These are phyloP conservation scores for Monarcha castaneiventris DNA, from an alignment of 2,113 vertebrate genomes.

Conservation along the genomic window DNA sequence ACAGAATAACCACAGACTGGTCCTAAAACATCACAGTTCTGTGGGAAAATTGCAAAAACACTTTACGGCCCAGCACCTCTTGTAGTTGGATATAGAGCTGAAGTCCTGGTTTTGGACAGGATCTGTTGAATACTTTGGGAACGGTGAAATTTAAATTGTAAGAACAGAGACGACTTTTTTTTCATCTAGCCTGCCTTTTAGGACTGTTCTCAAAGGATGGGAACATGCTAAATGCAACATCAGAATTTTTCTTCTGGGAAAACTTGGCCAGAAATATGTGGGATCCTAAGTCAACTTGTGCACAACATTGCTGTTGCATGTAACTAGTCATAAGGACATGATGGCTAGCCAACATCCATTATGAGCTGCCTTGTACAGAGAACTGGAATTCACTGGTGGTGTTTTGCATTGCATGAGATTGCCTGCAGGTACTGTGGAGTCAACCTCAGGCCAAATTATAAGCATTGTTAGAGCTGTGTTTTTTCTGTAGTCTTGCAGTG, in stretches of 20 bases:
- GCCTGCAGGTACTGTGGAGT: not conserved
- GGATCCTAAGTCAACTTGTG: not conserved
- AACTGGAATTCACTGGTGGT: not conserved
- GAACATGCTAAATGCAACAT: not conserved
- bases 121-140: not conserved
- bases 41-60: not conserved
- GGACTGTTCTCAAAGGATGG: rapidly evolving
- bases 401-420: not conserved
- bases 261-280: not conserved
- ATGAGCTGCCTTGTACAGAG: not conserved
- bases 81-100: not conserved
- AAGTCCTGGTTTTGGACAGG: not conserved
- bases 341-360: not conserved
- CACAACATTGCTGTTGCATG: not conserved
- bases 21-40: not conserved
- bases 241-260: not conserved
- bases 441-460: not conserved
- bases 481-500: not conserved
- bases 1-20: not conserved
- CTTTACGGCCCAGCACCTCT: rapidly evolving
- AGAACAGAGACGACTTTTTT: rapidly evolving
- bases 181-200: not conserved
- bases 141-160: not conserved
- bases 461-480: not conserved
- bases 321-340: not conserved